Evolutionary conservation across 1,140 invertebrate species (phyloP).

Genomic region (Hycleus cichorii): DNA sequence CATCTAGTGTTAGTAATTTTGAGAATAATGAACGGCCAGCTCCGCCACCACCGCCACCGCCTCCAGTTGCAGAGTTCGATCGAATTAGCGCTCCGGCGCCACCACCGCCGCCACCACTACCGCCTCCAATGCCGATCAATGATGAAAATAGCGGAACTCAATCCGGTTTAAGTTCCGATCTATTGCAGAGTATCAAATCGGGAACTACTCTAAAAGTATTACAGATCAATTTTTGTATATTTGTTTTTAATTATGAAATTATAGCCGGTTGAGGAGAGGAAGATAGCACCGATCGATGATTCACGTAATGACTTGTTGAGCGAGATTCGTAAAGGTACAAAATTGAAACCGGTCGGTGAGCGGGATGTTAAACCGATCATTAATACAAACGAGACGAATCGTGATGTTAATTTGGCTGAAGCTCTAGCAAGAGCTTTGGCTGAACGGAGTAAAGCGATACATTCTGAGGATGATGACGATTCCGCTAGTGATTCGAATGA

Average conservation of each 20-base stretch:
- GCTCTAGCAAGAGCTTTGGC: constrained; percentile 70
- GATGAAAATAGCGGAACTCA: constrained; percentile 6
- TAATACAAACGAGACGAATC: constrained; percentile 21
- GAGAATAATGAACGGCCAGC: constrained; percentile 28
- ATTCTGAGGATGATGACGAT: constrained; percentile 53
- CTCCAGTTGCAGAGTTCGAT: constrained; percentile 11
- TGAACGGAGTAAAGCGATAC: constrained; percentile 61
- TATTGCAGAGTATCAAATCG: constrained; percentile 72
- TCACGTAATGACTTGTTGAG: constrained; percentile 64
- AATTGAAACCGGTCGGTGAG: constrained; percentile 53
- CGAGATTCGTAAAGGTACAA: constrained; percentile 71
- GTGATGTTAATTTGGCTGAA: constrained; percentile 58
- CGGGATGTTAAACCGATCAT: constrained; percentile 19
- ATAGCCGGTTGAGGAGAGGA: constrained; percentile 53
- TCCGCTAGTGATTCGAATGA: constrained; percentile 55
- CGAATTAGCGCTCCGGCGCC: constrained; percentile 3
- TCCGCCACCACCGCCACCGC: constrained; percentile 25
- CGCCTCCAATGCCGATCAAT: constrained; percentile 1
- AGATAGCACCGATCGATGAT: constrained; percentile 39
- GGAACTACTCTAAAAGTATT: constrained; percentile 56
- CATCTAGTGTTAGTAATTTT: constrained; percentile 2
- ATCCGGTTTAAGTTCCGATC: constrained; percentile 48
- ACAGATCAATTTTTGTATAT: neutral
- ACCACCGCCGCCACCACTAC: constrained; percentile 27
- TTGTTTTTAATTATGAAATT: constrained; percentile 13